These are phyloP conservation scores for Cryptoleucopteryx plumbea DNA, from an alignment of 2,113 vertebrate genomes.

Conservation along the genomic window DNA sequence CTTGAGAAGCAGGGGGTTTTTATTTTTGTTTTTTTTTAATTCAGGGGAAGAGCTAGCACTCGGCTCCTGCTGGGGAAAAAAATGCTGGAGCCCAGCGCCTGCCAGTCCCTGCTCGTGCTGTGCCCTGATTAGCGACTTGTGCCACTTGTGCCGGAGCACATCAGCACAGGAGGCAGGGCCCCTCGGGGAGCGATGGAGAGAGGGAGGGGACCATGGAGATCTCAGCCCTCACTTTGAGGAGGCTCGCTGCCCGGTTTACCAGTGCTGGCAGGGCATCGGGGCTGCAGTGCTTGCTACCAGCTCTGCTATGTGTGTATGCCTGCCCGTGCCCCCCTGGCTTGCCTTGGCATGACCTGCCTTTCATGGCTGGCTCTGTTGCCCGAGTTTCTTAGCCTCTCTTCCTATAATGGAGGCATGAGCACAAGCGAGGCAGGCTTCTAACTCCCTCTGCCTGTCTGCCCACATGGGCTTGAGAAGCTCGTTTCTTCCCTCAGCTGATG, in stretches of 20 bases:
- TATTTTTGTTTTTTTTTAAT: neutral
- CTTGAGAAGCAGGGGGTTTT: neutral
- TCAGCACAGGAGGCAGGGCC: neutral
- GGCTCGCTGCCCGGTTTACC: neutral
- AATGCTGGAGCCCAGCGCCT: neutral
- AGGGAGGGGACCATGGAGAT: neutral
- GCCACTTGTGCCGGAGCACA: neutral
- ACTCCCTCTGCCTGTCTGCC: neutral
- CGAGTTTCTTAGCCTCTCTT: neutral
- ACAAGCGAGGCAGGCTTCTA: neutral
- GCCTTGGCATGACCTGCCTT: neutral
- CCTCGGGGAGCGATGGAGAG: neutral
- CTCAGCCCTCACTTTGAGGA: neutral
- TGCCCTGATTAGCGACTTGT: slow-evolving; percentile 38
- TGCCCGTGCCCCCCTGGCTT: neutral
- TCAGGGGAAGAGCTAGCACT: neutral
- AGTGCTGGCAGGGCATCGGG: neutral
- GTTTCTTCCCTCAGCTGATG: neutral
- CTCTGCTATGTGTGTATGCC: neutral
- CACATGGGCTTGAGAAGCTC: neutral
- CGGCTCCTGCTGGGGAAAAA: slow-evolving; percentile 23
- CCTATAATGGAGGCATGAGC: neutral
- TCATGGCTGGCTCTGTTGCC: neutral
- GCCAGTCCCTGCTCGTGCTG: neutral
- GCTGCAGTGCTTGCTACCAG: neutral